phyloP scores from a whole-genome alignment of 2,888 invertebrate genomes.

The Limnephilus lunatus region DNA sequence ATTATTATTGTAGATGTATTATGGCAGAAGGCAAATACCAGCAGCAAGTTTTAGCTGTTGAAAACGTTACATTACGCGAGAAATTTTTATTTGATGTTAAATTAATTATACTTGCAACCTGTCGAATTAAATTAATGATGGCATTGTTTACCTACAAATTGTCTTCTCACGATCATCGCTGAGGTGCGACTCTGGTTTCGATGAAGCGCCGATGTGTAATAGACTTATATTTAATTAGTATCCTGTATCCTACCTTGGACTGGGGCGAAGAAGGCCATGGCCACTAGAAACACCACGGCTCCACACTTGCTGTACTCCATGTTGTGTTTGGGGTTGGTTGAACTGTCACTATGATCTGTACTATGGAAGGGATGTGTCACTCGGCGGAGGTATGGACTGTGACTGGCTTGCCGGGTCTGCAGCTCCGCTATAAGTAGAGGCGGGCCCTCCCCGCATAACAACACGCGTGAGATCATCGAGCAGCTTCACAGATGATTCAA shows the following conservation, averaged over 20 bases:
- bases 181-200: background rate
- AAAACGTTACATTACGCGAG: background rate
- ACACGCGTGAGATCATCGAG: constrained; percentile 2
- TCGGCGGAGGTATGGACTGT: constrained; percentile 7
- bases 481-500: background rate
- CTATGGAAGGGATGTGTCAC: background rate
- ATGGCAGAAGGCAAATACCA: too few species aligned
- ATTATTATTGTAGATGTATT: too few species aligned
- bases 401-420: background rate
- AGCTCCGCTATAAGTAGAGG: background rate
- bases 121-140: background rate
- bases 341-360: constrained; percentile 38
- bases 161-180: background rate
- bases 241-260: background rate
- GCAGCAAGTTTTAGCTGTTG: background rate
- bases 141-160: background rate
- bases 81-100: background rate
- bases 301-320: constrained; percentile 42
- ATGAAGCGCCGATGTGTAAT: background rate
- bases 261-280: constrained; percentile 27
- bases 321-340: background rate
- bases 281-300: constrained; percentile 20
- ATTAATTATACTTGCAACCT: background rate
- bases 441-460: background rate
- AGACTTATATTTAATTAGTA: background rate